Evolutionary conservation across 2,797 vertebrate species (phyloP), one percentile per base, ranked within the genome.

Genomic region (Sebastes nivosus): DNA sequence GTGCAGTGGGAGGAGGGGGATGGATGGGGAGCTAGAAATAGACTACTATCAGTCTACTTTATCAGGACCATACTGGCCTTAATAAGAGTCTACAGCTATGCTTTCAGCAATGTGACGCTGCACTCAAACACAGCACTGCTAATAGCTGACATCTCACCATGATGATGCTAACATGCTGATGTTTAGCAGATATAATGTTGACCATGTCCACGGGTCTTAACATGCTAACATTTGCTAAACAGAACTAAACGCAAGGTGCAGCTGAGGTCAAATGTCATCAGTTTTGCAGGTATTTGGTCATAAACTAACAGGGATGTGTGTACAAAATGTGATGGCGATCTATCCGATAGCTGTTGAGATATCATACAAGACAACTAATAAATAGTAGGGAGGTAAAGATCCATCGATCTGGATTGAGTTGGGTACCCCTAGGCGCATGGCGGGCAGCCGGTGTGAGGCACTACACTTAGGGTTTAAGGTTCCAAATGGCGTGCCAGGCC

Each of bases 11-110:
- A 25, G n/a, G 60, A 57, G 46, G 22, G 24, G 32, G 14, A n/a
- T 50, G 8, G 46, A 12, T 4, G 54, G 0, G 27, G 6, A 54
- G 61, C 4, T 75, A 30, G 30, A 83, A 85, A 85, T 67, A 81
- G 78, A 58, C 6, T 4, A 61, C 64, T 13, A 24, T 75, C 36
- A 13, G 67, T 29, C 24, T 67, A 55, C 46, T 13, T 16, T 13
- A 52, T 36, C 14, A 52, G 67, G 24, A 46, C 30, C 22, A 3
- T 32, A 20, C 1, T 9, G 32, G 20, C 8, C 29, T 24, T 55
- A n/a, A 61, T 54, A 25, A 52, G 2, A 54, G 46, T 42, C 7
- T 42, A 10, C 1, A 29, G 60, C 8, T 18, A 25, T 6, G 52
- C 13, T 54, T 36, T 14, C 29, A 20, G 60, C 13, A 70, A 18